Conservation (phyloP, 2,113 vertebrate species). For the Dipodomys stephensi region DNA sequence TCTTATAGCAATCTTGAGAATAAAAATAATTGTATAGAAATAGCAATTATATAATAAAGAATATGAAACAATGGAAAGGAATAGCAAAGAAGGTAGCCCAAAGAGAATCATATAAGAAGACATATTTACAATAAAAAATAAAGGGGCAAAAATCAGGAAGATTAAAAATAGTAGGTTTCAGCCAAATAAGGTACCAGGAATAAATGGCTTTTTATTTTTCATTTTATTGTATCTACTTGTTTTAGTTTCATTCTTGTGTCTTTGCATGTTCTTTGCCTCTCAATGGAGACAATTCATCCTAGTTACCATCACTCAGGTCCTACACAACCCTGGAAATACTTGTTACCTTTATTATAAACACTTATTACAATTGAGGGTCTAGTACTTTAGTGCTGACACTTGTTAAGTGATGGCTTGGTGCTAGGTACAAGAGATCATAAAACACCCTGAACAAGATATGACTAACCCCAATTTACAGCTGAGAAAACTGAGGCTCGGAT, state of each 20-base stretch:
- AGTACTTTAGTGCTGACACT: background rate
- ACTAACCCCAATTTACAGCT: background rate
- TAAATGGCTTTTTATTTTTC: background rate
- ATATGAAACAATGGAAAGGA: slow-evolving; percentile 4
- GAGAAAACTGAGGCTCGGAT: background rate
- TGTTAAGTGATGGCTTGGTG: background rate
- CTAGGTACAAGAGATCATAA: background rate
- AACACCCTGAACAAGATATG: background rate
- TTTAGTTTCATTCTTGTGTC: background rate
- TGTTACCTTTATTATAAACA: background rate
- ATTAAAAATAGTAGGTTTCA: background rate
- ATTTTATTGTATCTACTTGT: background rate
- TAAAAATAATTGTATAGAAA: slow-evolving; percentile 13
- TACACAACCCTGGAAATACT: background rate
- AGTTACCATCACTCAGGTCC: background rate
- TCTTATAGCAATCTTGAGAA: background rate
- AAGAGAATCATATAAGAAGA: background rate
- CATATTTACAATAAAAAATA: background rate
- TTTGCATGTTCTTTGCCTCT: background rate
- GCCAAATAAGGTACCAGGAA: background rate
- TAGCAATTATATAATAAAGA: slow-evolving; percentile 8
- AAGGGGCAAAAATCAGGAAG: background rate
- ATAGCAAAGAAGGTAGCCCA: background rate
- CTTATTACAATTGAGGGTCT: background rate
- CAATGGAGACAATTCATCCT: background rate